Base-by-base conservation (phyloP, 2,888 invertebrate species). In the Melinaea menophilus region DNA sequence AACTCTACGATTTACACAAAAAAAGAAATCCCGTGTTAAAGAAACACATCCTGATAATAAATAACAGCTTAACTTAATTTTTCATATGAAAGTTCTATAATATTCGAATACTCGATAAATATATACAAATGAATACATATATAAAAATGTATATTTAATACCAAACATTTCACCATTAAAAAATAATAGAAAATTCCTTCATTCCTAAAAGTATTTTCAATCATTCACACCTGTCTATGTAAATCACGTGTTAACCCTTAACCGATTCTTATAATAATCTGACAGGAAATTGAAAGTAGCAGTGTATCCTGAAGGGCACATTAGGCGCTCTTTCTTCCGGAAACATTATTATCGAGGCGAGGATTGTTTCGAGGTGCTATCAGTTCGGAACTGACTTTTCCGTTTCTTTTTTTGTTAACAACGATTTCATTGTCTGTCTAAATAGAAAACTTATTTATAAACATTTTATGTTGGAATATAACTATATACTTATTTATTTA, bases 281-380 rank as follows among this genome's bases (percentile, higher is more conserved):
- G 66, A 63, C 66, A 61, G 63, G n/a, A 46, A 56, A 58, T 58
- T 66, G 61, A 61, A 61, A 56, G 63, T 56, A 56, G 66, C 72
- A 71, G 74, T 74, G 73, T 74, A 68, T 73, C 74, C 73, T 72
- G 71, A 71, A 75, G 75, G 75, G 76, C 75, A 77, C 77, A 81
- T 82, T 81, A 81, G 79, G 78, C 72, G 75, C 73, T 71, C 75
- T 71, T 73, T 81, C 80, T 73, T 68, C 73, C 77, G 83, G 80
- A 85, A 86, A 84, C 80, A 82, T 85, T 79, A 80, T 82, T 81
- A 85, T 85, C 72, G 74, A 71, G 75, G 73, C 78, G 77, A 77
- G 72, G 81, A 85, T 85, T 85, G 81, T 84, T 82, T 80, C 79
- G 79, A 75, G 82, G 81, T 81, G 75, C 77, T 80, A 81, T 81